Conservation (phyloP, 2,888 invertebrate genomes). For the Cacoxenus indagator region DNA sequence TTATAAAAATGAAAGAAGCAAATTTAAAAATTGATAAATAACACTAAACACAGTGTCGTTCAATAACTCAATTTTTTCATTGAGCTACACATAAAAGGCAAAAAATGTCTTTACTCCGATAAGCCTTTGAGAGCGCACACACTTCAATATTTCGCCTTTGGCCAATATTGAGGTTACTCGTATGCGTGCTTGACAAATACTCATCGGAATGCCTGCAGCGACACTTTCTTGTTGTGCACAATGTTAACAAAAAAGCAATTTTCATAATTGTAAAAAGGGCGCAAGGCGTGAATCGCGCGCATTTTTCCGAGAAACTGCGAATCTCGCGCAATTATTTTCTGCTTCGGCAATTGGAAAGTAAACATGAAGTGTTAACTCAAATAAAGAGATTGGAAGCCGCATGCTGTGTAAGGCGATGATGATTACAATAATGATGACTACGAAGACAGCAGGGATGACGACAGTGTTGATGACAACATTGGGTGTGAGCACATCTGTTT, state of each 20-base stretch:
- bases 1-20: no score
- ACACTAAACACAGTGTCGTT: no score
- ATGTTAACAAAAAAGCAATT: neutral
- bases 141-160: neutral
- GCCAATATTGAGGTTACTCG: neutral
- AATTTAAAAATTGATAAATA: no score
- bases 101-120: neutral
- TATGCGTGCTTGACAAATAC: neutral
- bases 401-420: neutral
- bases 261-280: slow-evolving; percentile 3
- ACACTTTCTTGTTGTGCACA: neutral
- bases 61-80: no score
- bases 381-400: slow-evolving; percentile 2
- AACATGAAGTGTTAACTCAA: slow-evolving; percentile 24
- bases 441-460: neutral
- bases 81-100: neutral
- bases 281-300: neutral
- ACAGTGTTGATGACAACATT: neutral
- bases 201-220: no score
- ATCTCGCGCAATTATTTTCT: slow-evolving; percentile 38
- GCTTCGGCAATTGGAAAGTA: slow-evolving; percentile 48
- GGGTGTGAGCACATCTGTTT: neutral
- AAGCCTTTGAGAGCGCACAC: neutral
- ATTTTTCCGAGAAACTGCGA: slow-evolving; percentile 26
- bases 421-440: neutral